Evolutionary conservation across 2,797 vertebrate genomes (phyloP).

Genomic region (Avahi laniger): DNA sequence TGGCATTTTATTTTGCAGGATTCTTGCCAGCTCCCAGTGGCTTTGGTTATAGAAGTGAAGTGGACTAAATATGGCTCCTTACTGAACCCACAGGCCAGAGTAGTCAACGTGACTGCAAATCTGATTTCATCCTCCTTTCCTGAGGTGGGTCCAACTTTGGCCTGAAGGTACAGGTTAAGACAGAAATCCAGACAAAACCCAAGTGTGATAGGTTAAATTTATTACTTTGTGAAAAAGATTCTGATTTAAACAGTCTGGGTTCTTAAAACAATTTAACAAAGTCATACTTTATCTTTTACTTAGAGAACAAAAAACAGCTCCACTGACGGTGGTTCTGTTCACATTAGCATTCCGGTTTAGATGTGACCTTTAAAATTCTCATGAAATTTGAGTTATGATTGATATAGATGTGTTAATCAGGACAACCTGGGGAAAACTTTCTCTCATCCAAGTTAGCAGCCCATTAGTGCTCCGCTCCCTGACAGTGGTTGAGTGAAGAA

Average conservation of each 20-base stretch:
- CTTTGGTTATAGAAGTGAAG: conserved; percentile 89
- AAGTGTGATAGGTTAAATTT: conserved; percentile 27
- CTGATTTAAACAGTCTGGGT: not conserved
- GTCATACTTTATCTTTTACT: not conserved
- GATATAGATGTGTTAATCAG: not conserved
- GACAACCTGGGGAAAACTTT: not conserved
- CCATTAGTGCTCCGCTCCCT: rapidly evolving
- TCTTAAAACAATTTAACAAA: not conserved
- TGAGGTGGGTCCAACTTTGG: conserved; percentile 84
- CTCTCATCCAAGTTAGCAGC: not conserved
- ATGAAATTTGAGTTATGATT: not conserved
- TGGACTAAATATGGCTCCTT: conserved; percentile 96
- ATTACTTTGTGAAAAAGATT: conserved; percentile 19
- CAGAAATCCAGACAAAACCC: not conserved
- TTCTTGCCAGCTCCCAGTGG: conserved; percentile 91
- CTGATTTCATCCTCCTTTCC: conserved; percentile 75
- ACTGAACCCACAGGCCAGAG: conserved; percentile 92
- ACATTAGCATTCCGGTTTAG: not conserved
- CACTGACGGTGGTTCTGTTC: not conserved
- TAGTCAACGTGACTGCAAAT: conserved; percentile 88
- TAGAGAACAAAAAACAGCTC: not conserved
- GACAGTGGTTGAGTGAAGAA: no score
- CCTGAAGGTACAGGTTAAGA: not conserved
- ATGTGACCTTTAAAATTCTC: not conserved
- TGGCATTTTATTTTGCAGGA: conserved; percentile 72